Evolutionary conservation across 2,888 invertebrate genomes (phyloP), one percentile per base, ranked within the genome.

Genomic region (Alitta virens): DNA sequence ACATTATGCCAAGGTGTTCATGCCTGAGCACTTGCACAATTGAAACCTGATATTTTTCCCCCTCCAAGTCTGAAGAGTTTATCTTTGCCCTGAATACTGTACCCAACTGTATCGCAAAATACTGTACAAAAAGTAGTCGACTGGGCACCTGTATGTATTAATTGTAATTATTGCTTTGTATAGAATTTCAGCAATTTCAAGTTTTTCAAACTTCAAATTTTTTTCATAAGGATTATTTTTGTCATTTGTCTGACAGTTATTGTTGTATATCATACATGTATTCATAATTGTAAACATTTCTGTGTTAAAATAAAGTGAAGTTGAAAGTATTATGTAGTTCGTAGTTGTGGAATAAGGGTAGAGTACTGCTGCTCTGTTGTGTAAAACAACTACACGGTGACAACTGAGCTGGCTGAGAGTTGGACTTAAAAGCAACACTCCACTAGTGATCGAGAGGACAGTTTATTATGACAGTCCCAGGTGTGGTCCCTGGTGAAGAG

Each of bases 191-290:
- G 54, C 60, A 59, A 63, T 56, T 63, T 63, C 27, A 60, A 57
- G 38, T 53, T 63, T 62, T 62, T 63, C 59, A 63, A 63, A 59
- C 51, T 60, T 60, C 57, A 61, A 54, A 53, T 38, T 53, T 67
- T 33, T 26, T 75, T 26, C 77, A 78, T 65, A 7, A 72, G 75
- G 23, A 71, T 74, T 14, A 72, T 63, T 59, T 18, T 74, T 27
- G 74, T 71, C 56, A 78, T 72, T 66, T 75, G 75, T 62, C 50
- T 76, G 33, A 64, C 75, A 43, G 71, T 78, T 61, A 66, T 64
- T 24, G 55, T 68, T 65, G 65, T 65, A 65, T 57, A 65, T 65
- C 65, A 63, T 65, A 63, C 65, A 65, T 65, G 65, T 65, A 65
- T 63, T 65, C 61, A 65, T 65, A 65, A 58, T 63, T 65, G 63